These are phyloP conservation scores for Arenaria interpres DNA, from an alignment of 2,113 vertebrate genomes.

Conservation along the genomic window DNA sequence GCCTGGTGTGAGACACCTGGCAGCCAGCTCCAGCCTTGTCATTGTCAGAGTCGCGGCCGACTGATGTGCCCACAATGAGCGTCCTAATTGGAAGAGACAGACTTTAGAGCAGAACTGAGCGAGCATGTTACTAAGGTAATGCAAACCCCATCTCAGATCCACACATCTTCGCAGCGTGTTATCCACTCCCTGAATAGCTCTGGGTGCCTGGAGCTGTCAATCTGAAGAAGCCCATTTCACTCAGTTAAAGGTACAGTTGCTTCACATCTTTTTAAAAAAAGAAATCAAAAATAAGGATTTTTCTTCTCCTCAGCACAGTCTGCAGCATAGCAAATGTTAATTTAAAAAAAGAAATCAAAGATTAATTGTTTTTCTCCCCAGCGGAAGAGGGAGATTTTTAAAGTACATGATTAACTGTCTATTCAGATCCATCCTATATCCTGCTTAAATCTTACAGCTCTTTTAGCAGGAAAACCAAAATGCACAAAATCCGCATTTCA, in stretches of 20 bases:
- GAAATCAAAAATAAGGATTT: background rate
- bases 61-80: constrained; percentile 1
- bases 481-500: background rate
- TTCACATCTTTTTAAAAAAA: background rate
- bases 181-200: background rate
- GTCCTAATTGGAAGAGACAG: constrained; percentile 2
- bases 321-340: background rate
- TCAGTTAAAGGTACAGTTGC: constrained; percentile 3
- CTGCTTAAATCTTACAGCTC: constrained; percentile 25
- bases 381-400: background rate
- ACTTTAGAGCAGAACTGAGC: background rate
- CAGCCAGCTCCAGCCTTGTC: background rate
- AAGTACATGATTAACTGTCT: constrained; percentile 11
- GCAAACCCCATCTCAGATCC: background rate
- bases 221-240: background rate
- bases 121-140: background rate
- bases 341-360: background rate
- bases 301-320: background rate
- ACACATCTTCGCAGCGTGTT: background rate
- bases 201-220: background rate
- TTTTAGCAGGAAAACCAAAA: background rate
- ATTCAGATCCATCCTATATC: background rate
- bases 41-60: background rate
- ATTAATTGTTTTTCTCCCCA: background rate
- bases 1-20: background rate